Evolutionary conservation across 2,797 vertebrate species (phyloP).

Genomic region (Sebastes steindachneri): DNA sequence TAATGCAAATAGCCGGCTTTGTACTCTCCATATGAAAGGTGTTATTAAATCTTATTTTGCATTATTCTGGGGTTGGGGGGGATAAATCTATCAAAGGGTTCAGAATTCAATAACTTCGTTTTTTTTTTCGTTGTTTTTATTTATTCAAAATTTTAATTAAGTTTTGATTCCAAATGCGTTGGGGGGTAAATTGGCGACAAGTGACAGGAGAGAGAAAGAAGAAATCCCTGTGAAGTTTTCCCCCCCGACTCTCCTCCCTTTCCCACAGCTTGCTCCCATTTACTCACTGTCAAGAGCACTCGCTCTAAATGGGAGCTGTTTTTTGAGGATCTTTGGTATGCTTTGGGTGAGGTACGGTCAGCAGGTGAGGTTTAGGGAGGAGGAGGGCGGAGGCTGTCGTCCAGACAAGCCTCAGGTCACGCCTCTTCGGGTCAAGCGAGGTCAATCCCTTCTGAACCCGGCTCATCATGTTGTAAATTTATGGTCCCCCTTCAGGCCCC

Average conservation of each 20-base stretch:
- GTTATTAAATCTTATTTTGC: constrained; percentile 88
- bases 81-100: constrained; percentile 87
- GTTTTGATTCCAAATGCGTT: constrained; percentile 74
- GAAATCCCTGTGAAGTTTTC: constrained; percentile 70
- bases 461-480: constrained; percentile 54
- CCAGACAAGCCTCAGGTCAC: constrained; percentile 14
- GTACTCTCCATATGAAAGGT: constrained; percentile 85
- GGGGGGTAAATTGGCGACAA: constrained; percentile 64
- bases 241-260: background rate
- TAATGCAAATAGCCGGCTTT: constrained; percentile 86
- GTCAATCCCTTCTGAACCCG: constrained; percentile 49
- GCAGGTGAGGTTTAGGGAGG: constrained; percentile 5
- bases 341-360: background rate
- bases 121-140: constrained; percentile 77
- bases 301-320: background rate
- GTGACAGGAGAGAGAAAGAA: constrained; percentile 65
- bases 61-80: constrained; percentile 84
- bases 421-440: constrained; percentile 43
- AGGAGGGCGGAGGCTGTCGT: background rate
- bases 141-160: constrained; percentile 85
- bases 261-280: constrained; percentile 30
- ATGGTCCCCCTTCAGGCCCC: background rate
- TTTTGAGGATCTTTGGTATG: background rate
- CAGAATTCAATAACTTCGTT: constrained; percentile 82
- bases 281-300: constrained; percentile 43